Base-by-base conservation (phyloP, 2,888 invertebrate genomes). In the Odontocerum albicorne region DNA sequence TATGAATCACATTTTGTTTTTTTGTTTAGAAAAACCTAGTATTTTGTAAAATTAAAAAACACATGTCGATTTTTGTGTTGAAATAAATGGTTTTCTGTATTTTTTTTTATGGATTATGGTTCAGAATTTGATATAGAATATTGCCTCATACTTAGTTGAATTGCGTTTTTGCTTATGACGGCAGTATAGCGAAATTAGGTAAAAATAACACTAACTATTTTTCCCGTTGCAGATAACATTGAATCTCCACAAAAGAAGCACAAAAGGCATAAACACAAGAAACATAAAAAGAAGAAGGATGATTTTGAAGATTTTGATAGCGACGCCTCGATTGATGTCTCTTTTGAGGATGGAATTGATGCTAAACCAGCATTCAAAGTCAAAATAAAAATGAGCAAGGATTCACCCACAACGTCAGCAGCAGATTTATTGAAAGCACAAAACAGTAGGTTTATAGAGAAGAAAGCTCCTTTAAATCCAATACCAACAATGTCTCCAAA, bases 231-330 rank as follows among this genome's bases (percentile, higher is more conserved):
- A 60, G 60, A 57, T 22, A 44, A 46, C 36, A 13, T 47, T 1
- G 55, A 55, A 35, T n/a, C 77, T 2, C 74, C 78, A 10, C 75
- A 74, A 60, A 85, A 84, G 65, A 81, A 79, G 59, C 84, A 82
- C 64, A 85, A 84, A 65, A 82, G 80, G 57, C 85, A 85, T 63
- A 85, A 84, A 64, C 85, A 85, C 63, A 85, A 82, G 66, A 77
- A 75, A 49, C 76, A 76, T 61, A 77, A 72, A 59, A 56, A 51
- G 31, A 74, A 72, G 65, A 83, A 81, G 64, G 79, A 81, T 60
- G 68, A 74, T 49, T 80, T 81, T 65, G 70, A 79, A 66, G 74
- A 74, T 13, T 73, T 75, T 49, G 80, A 81, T 13, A 79, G 77
- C 57, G 81, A 77, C 53, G 75, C 80, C 32, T 75, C 77, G 15